A percentile compares a stretch with the other conserved stretches of the same genome.
Evolutionary conservation across 2,113 vertebrate genomes (phyloP).

Genomic region (Paramisgurnus dabryanus): DNA sequence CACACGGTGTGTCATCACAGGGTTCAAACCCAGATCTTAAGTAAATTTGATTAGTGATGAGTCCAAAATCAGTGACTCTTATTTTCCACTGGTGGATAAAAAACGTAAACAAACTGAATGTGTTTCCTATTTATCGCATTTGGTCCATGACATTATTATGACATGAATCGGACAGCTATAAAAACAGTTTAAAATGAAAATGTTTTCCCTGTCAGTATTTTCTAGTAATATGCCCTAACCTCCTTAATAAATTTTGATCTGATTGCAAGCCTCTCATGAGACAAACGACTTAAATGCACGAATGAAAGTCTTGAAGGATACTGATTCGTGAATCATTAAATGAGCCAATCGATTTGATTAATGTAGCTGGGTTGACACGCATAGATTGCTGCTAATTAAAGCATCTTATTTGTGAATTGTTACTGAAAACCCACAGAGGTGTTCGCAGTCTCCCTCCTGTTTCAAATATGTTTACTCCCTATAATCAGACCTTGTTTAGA

Average conservation of each 20-base stretch:
- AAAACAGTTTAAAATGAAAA: background rate
- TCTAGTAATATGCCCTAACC: background rate
- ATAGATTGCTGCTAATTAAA: background rate
- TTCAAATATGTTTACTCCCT: background rate
- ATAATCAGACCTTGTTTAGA: constrained; percentile 27
- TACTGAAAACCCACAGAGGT: background rate
- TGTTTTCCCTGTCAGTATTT: background rate
- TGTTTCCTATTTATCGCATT: background rate
- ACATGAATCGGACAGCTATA: background rate
- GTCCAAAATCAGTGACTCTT: background rate
- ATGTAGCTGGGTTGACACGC: background rate
- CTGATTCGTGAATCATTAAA: background rate
- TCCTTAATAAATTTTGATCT: background rate
- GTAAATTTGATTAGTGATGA: background rate
- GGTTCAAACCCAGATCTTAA: background rate
- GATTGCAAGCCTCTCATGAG: background rate
- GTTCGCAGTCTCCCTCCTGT: background rate
- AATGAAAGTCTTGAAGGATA: background rate
- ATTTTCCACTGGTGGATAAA: background rate
- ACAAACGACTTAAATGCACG: background rate
- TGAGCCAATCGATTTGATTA: background rate
- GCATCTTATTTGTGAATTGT: background rate
- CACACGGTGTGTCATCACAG: too few species aligned
- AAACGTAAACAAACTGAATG: constrained; percentile 1
- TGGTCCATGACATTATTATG: background rate